Percentiles rank a stretch among this genome's conserved stretches.
Evolutionary conservation across 2,113 vertebrate species (phyloP).

Genomic region (Cisticola juncidis): DNA sequence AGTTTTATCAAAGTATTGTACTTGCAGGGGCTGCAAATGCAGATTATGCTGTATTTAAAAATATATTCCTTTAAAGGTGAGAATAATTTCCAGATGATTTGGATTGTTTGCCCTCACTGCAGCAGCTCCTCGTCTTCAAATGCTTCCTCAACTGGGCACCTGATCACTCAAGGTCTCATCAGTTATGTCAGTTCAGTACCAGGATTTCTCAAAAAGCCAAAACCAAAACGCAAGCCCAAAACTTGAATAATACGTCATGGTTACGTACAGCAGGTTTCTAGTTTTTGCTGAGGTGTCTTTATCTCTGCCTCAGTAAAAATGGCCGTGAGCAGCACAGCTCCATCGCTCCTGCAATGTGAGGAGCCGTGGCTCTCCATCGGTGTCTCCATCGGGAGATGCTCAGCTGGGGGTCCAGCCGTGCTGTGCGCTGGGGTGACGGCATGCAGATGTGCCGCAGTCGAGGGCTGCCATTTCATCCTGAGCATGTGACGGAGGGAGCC

Average conservation of each 20-base stretch:
- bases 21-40: background rate
- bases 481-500: fast-evolving
- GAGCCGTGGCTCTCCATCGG: background rate
- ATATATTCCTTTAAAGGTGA: background rate
- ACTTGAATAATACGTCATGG: background rate
- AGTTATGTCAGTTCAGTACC: background rate
- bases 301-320: background rate
- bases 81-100: background rate
- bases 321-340: background rate
- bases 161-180: background rate
- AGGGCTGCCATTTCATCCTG: background rate
- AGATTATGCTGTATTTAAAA: background rate
- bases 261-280: background rate
- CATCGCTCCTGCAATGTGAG: background rate
- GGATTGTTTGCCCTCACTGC: background rate
- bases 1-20: background rate
- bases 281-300: background rate
- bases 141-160: background rate
- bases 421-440: background rate
- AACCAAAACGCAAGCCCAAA: background rate
- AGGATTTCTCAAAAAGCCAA: background rate
- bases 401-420: background rate
- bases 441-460: fast-evolving
- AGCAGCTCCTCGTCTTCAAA: background rate
- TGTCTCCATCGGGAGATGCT: fast-evolving